Percentiles rank a stretch among this genome's conserved stretches.
Conservation (phyloP, 2,888 invertebrate species). For the Aleiodes leptofemur region DNA sequence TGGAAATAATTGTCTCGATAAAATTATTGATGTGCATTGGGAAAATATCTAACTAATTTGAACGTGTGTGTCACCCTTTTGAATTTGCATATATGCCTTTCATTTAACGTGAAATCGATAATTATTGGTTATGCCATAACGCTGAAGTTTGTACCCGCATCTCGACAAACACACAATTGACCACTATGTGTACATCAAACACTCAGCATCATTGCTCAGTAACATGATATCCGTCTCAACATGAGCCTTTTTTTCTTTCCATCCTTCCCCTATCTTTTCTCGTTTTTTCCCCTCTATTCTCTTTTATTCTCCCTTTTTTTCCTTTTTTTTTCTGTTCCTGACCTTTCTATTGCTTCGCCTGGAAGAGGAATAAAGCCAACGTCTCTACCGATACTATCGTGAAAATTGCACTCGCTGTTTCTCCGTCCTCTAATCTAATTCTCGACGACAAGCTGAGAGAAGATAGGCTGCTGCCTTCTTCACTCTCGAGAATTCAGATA, state of each 20-base stretch:
- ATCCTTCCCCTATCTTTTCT: neutral
- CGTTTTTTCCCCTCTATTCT: neutral
- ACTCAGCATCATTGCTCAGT: slow-evolving; percentile 27
- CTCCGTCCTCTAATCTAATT: slow-evolving; percentile 54
- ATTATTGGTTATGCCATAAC: slow-evolving; percentile 26
- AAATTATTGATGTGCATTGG: too few species aligned
- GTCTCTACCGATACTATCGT: slow-evolving; percentile 49
- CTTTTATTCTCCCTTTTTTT: slow-evolving; percentile 28
- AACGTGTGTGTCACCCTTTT: neutral
- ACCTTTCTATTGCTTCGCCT: slow-evolving; percentile 15
- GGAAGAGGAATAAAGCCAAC: slow-evolving; percentile 22
- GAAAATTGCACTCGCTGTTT: slow-evolving; percentile 50
- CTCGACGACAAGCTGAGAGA: slow-evolving; percentile 48
- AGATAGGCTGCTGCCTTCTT: slow-evolving; percentile 41
- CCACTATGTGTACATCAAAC: slow-evolving; percentile 24
- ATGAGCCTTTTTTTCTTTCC: neutral
- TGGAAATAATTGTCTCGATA: too few species aligned
- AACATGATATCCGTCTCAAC: slow-evolving; percentile 24
- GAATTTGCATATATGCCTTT: slow-evolving; percentile 8
- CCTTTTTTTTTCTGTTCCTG: neutral
- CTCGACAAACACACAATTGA: slow-evolving; percentile 19
- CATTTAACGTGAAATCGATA: slow-evolving; percentile 21
- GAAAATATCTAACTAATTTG: neutral
- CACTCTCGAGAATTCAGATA: slow-evolving; percentile 14
- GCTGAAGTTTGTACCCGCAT: slow-evolving; percentile 13